These are phyloP conservation scores for Rhinoderma darwinii DNA, from an alignment of 2,113 vertebrate genomes.

Conservation along the genomic window DNA sequence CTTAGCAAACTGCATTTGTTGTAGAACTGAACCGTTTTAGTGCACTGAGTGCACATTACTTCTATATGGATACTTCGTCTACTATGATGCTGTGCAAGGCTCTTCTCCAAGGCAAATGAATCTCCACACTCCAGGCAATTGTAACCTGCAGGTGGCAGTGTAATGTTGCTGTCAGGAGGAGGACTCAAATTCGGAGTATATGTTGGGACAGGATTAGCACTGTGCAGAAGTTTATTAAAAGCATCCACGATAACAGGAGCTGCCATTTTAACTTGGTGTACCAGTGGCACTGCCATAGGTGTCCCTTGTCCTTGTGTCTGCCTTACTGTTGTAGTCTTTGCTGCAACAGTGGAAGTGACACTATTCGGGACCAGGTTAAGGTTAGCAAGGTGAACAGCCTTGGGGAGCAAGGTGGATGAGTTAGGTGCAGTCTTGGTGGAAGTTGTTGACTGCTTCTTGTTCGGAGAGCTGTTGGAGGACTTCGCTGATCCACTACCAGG, in stretches of 20 bases:
- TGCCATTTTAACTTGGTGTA: constrained; percentile 90
- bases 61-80: constrained; percentile 93
- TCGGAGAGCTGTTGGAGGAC: constrained; percentile 64
- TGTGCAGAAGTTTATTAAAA: constrained; percentile 85
- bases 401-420: constrained; percentile 83
- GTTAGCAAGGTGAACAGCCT: constrained; percentile 94
- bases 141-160: constrained; percentile 86
- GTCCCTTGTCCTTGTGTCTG: constrained; percentile 75
- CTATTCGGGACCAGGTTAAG: constrained; percentile 96
- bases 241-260: constrained; percentile 80
- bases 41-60: constrained; percentile 90
- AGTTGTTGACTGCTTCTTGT: constrained; percentile 67
- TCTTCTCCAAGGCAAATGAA: constrained; percentile 90
- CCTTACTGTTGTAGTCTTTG: constrained; percentile 76
- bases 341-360: constrained; percentile 86
- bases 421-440: constrained; percentile 57
- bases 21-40: constrained; percentile 88
- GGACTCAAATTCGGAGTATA: constrained; percentile 91
- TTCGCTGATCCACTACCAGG: constrained; percentile 66
- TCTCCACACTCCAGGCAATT: constrained; percentile 94
- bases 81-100: constrained; percentile 86
- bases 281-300: constrained; percentile 84
- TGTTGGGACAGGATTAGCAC: constrained; percentile 87
- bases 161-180: constrained; percentile 82
- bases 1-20: constrained; percentile 94